Conservation (phyloP, 1,140 invertebrate genomes). For the Linepithema humile region DNA sequence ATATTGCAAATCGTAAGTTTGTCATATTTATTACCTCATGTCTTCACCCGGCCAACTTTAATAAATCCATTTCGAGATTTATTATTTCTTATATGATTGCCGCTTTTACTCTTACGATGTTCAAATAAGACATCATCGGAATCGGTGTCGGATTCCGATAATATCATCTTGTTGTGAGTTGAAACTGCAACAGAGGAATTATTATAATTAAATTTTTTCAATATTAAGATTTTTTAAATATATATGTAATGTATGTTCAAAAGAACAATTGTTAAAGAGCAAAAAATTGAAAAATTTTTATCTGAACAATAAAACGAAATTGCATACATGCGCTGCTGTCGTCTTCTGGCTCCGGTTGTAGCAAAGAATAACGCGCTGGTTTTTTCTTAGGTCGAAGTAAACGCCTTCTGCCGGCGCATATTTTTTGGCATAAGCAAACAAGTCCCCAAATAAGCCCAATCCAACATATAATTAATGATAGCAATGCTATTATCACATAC, state of each 20-base stretch:
- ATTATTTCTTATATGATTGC: slow-evolving; percentile 76
- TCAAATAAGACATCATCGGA: slow-evolving; percentile 83
- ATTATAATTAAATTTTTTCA: slow-evolving; percentile 8
- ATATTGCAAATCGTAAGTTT: not conserved
- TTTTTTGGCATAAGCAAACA: slow-evolving; percentile 87
- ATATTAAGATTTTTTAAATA: not conserved
- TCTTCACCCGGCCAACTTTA: slow-evolving; percentile 78
- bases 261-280: too few species aligned
- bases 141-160: slow-evolving; percentile 82
- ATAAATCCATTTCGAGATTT: slow-evolving; percentile 80
- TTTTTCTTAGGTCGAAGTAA: slow-evolving; percentile 79
- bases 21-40: slow-evolving; percentile 71
- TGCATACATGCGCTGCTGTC: slow-evolving; percentile 78
- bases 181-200: slow-evolving; percentile 75
- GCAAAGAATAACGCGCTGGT: slow-evolving; percentile 80
- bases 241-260: not conserved
- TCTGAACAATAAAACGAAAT: slow-evolving; percentile 35
- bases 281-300: not conserved
- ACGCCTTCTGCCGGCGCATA: slow-evolving; percentile 83
- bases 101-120: slow-evolving; percentile 78
- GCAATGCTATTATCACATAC: slow-evolving; percentile 92
- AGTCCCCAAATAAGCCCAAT: slow-evolving; percentile 89
- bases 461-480: slow-evolving; percentile 87
- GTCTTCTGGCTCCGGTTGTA: slow-evolving; percentile 81
- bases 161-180: slow-evolving; percentile 78